Evolutionary conservation across 2,113 vertebrate species (phyloP).

Genomic region (Camelus bactrianus): DNA sequence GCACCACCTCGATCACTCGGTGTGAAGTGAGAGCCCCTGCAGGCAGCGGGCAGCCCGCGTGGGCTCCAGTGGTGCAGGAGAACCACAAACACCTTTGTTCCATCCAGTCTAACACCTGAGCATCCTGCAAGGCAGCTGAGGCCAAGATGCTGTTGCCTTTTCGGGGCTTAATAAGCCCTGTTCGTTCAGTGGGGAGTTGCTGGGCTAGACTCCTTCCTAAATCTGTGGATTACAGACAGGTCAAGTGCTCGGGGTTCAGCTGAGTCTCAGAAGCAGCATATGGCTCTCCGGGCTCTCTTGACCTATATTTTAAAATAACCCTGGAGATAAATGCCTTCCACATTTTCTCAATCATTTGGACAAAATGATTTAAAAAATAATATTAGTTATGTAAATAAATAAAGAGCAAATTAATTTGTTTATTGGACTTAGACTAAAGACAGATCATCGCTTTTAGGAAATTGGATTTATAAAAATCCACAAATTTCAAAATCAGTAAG

Average conservation of each 20-base stretch:
- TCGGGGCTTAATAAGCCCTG: background rate
- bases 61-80: too few species aligned
- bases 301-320: background rate
- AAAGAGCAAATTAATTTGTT: background rate
- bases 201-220: background rate
- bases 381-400: background rate
- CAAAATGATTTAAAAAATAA: background rate
- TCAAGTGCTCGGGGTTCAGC: background rate
- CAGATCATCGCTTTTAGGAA: background rate
- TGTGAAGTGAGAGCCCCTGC: background rate
- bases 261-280: background rate
- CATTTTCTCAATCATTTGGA: background rate
- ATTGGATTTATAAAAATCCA: background rate
- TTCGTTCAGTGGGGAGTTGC: constrained; percentile 18
- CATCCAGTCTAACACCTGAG: constrained; percentile 40
- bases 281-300: background rate
- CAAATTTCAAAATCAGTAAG: background rate
- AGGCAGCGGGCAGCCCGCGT: background rate
- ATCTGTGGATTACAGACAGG: background rate
- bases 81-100: background rate
- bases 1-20: background rate
- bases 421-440: background rate
- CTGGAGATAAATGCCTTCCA: background rate
- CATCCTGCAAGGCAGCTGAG: background rate
- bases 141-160: background rate